Evolutionary conservation across 35 echinoderm and acorn worm species (phyloP).

Genomic region (Hemicentrotus pulcherrimus): DNA sequence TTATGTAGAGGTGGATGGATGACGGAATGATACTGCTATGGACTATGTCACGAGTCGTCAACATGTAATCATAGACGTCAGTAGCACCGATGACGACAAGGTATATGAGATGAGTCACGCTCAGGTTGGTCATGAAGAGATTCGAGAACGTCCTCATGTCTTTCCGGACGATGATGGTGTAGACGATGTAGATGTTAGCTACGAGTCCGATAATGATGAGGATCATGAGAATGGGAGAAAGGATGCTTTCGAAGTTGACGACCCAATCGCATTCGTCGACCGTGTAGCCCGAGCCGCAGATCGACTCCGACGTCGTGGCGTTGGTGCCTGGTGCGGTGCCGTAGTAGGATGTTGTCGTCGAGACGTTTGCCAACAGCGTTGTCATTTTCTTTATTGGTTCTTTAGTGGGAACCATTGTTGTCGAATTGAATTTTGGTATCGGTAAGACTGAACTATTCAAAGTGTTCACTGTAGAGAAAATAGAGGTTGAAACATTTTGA

Average conservation of each 20-base stretch:
- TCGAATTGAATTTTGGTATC: background rate
- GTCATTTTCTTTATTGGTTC: background rate
- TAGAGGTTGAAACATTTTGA: background rate
- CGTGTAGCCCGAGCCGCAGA: background rate
- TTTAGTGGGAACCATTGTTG: background rate
- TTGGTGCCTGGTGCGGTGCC: background rate
- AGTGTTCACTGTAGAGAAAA: background rate
- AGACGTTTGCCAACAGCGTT: background rate
- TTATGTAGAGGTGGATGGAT: background rate
- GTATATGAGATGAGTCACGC: background rate
- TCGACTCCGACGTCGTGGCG: background rate
- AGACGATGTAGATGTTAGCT: background rate
- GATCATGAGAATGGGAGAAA: slow-evolving; percentile 24
- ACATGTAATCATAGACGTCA: slow-evolving; percentile 24
- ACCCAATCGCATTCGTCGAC: background rate
- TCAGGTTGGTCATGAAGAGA: slow-evolving; percentile 28
- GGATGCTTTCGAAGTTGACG: slow-evolving; percentile 14
- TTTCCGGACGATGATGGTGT: background rate
- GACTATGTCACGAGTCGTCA: background rate
- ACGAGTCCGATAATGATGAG: slow-evolving; percentile 18
- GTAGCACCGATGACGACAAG: slow-evolving; percentile 12
- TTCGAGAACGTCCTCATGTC: slow-evolving; percentile 36
- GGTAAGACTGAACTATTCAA: background rate
- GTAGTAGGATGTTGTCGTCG: background rate
- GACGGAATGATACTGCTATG: background rate